Base-by-base conservation (phyloP, 2,797 vertebrate genomes). In the Hylomyscus alleni region DNA sequence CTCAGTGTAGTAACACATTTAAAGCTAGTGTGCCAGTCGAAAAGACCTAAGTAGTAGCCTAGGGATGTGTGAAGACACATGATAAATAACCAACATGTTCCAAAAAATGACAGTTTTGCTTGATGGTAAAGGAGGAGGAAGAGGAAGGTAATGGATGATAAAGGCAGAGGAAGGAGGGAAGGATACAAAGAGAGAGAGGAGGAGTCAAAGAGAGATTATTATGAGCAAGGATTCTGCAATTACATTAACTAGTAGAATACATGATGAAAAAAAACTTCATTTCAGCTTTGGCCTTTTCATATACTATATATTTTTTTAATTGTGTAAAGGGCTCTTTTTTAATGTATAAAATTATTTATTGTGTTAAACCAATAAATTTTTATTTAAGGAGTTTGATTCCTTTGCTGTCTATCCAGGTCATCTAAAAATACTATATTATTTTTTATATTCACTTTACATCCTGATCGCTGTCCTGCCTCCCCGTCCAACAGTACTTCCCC, bases 81-180 rank as follows among this genome's bases (percentile, higher is more conserved):
- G 31, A 91, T 58, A 96, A 93, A 88, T 75, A 96, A 91, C 60
- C 65, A 96, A 76, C 65, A 93, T 69, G 54, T 89, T 91, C 50
- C 22, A 22, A 86, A 86, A 69, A 92, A 96, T n/a, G 34, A 72
- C 44, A 22, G 6, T 86, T 96, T 92, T 93, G 78, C 44, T 95
- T 90, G 67, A 91, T 44, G 52, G 65, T 40, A 96, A 90, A 56
- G 37, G 20, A 50, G 60, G 22, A 86, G 13, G 7, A 26, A 82
- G 31, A 3, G 20, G 65, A 47, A 15, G 13, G 19, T 72, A 37
- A 20, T 37, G 69, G 69, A 37, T 10, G 69, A 72, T 20, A 72
- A 72, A 37, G n/a, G 69, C n/a, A 72, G 40, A 84, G 14, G n/a
- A 40, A 60, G 34, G 34, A 76, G 54, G 22, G 80, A 82, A 31